phyloP scores from a whole-genome alignment of 2,888 invertebrate genomes.

The Patella pellucida region DNA sequence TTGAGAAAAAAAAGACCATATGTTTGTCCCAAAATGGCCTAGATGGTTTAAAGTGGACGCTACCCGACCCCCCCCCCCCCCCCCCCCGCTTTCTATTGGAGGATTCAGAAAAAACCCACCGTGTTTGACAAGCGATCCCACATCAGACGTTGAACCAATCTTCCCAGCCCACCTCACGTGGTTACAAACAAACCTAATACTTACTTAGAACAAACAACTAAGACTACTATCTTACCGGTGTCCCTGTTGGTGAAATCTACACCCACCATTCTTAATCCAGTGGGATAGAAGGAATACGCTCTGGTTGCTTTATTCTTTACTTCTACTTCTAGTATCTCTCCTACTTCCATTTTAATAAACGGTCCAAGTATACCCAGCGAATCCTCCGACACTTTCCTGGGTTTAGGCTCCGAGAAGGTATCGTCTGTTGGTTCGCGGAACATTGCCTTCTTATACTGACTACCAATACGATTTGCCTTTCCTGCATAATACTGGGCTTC shows the following conservation, averaged over 20 bases:
- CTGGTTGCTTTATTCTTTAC: conserved; percentile 43
- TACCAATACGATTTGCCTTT: conserved; percentile 33
- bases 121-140: too few relatives aligned
- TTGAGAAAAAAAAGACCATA: too few relatives aligned
- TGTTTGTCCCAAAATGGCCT: too few relatives aligned
- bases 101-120: too few relatives aligned
- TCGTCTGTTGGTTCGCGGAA: conserved; percentile 31
- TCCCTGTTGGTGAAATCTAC: background rate
- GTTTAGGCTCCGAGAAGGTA: conserved; percentile 18
- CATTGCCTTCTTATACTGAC: conserved; percentile 41
- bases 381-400: conserved; percentile 10
- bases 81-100: too few relatives aligned
- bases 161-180: too few relatives aligned
- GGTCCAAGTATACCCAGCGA: conserved; percentile 43
- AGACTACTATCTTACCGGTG: conserved; percentile 14
- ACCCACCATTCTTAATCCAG: conserved; percentile 33
- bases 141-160: too few relatives aligned
- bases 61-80: too few relatives aligned
- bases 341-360: conserved; percentile 36
- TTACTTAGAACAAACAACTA: too few relatives aligned
- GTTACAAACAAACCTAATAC: too few relatives aligned
- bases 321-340: conserved; percentile 39
- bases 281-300: conserved; percentile 47
- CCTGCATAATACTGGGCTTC: conserved; percentile 34
- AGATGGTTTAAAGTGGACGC: too few relatives aligned